These are phyloP conservation scores for Paratrypauchen microcephalus DNA, from an alignment of 2,797 vertebrate genomes.

Conservation along the genomic window DNA sequence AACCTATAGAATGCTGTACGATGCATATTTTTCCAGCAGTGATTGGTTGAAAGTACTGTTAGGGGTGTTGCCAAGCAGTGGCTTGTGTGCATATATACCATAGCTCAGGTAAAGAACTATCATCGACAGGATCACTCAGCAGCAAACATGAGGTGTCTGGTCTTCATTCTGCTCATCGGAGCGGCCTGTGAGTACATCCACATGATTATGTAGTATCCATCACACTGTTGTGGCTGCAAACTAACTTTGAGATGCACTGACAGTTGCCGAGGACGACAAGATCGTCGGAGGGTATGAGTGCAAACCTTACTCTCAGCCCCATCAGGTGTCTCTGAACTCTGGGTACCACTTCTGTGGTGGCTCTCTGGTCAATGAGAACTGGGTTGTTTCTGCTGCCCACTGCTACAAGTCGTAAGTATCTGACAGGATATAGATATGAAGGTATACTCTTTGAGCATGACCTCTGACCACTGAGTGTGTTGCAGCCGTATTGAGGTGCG, in stretches of 20 bases:
- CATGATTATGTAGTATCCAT: neutral
- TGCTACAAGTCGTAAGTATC: slow-evolving; percentile 75
- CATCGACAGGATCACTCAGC: slow-evolving; percentile 49
- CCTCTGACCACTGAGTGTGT: slow-evolving; percentile 1
- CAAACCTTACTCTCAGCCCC: slow-evolving; percentile 64
- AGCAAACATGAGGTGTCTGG: slow-evolving; percentile 57
- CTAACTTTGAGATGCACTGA: neutral
- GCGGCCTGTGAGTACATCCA: slow-evolving; percentile 68
- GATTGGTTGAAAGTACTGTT: too few species aligned
- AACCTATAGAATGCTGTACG: neutral
- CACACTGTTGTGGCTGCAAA: neutral
- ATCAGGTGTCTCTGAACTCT: slow-evolving; percentile 70
- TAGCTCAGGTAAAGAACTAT: slow-evolving; percentile 8
- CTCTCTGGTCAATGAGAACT: slow-evolving; percentile 76
- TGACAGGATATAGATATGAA: neutral
- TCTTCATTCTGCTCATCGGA: slow-evolving; percentile 75
- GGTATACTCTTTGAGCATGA: neutral
- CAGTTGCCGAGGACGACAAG: slow-evolving; percentile 63
- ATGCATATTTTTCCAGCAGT: too few species aligned
- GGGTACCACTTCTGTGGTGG: slow-evolving; percentile 77
- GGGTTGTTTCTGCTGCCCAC: slow-evolving; percentile 80
- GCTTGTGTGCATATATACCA: slow-evolving; percentile 16
- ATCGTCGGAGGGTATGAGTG: slow-evolving; percentile 79
- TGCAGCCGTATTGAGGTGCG: slow-evolving; percentile 75
- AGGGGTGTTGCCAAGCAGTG: too few species aligned